These are phyloP conservation scores for Campopleginae sp. DNA, from an alignment of 2,888 invertebrate genomes.

Conservation along the genomic window DNA sequence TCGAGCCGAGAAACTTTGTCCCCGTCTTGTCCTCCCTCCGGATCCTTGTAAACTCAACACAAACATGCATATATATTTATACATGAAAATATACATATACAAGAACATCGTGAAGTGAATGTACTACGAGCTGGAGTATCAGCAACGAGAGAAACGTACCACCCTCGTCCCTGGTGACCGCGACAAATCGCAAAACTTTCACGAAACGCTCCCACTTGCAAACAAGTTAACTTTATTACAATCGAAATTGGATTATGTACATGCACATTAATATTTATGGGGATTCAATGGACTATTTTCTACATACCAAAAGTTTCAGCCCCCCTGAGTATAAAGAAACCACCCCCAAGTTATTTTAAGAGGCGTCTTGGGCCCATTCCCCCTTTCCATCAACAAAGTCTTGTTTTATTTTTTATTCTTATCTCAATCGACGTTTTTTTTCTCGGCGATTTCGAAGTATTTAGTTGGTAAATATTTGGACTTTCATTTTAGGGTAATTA, in stretches of 20 bases:
- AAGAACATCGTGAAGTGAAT: constrained; percentile 38
- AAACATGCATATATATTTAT: background rate
- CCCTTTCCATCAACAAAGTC: background rate
- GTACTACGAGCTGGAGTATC: constrained; percentile 44
- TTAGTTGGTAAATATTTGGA: background rate
- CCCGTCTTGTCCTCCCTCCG: constrained; percentile 40
- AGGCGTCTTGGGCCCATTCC: background rate
- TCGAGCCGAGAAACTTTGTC: constrained; percentile 52
- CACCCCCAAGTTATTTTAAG: constrained; percentile 2
- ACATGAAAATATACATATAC: background rate
- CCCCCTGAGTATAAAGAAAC: constrained; percentile 5
- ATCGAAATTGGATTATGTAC: constrained; percentile 52
- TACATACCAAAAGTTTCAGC: background rate
- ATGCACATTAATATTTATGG: constrained; percentile 32
- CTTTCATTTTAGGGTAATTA: background rate
- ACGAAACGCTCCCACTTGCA: constrained; percentile 39
- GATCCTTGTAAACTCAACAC: constrained; percentile 51
- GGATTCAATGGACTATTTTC: constrained; percentile 15
- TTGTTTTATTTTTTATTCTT: background rate
- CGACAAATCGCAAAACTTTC: constrained; percentile 64
- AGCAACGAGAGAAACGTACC: constrained; percentile 41
- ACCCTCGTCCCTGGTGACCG: constrained; percentile 55
- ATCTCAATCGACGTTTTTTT: background rate
- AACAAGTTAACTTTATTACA: constrained; percentile 52
- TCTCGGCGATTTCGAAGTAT: background rate